phyloP scores from a whole-genome alignment of 2,888 invertebrate species.

The Chloroclystis v-ata region DNA sequence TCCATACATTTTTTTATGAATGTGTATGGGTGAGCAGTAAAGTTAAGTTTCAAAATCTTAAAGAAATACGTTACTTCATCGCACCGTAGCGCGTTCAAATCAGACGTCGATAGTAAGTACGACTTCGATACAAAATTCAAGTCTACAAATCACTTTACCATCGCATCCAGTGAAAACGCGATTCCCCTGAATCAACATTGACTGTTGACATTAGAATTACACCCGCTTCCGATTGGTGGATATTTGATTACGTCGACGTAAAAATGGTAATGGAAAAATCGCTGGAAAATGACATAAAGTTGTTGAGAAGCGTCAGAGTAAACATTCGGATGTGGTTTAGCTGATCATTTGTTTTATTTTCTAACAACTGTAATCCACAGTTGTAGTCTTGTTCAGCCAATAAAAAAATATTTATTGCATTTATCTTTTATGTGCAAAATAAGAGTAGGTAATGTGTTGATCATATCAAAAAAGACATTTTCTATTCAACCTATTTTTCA shows the following conservation, averaged over 20 bases:
- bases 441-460: neutral
- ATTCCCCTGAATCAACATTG: slow-evolving; percentile 23
- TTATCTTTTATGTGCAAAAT: no score
- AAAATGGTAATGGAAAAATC: slow-evolving; percentile 22
- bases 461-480: no score
- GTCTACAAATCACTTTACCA: slow-evolving; percentile 25
- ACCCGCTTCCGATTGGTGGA: slow-evolving; percentile 19
- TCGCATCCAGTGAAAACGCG: slow-evolving; percentile 21
- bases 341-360: neutral
- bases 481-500: no score
- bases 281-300: slow-evolving; percentile 3
- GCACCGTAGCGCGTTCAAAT: no score
- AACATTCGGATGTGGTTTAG: slow-evolving; percentile 9
- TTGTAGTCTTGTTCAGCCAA: no score
- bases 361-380: no score
- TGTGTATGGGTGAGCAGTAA: no score
- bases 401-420: no score
- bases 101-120: neutral
- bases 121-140: neutral
- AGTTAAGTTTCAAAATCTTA: no score
- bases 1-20: no score
- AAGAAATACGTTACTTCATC: no score
- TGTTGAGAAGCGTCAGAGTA: slow-evolving; percentile 1
- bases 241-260: slow-evolving; percentile 26
- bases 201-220: slow-evolving; percentile 25